phyloP scores from a whole-genome alignment of 2,113 vertebrate species.

The Corapipo altera region DNA sequence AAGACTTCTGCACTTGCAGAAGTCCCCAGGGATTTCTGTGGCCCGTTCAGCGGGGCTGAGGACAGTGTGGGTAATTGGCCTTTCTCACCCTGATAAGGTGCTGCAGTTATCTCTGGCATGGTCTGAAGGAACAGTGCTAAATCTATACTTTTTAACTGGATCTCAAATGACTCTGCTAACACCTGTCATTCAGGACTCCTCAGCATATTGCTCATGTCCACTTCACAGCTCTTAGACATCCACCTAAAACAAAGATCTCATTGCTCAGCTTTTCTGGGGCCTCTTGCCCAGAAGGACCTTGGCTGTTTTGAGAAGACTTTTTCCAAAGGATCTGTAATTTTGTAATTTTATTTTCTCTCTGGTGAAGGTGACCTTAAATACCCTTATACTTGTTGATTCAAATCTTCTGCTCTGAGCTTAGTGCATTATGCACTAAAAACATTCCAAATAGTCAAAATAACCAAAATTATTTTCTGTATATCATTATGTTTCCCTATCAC shows the following conservation, averaged over 20 bases:
- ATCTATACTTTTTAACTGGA: neutral
- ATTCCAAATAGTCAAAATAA: neutral
- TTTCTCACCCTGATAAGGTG: neutral
- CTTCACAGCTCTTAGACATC: neutral
- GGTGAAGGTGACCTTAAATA: neutral
- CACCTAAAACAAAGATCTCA: neutral
- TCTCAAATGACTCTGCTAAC: neutral
- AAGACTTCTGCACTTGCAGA: neutral
- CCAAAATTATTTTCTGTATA: neutral
- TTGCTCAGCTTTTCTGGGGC: neutral
- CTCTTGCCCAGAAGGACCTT: neutral
- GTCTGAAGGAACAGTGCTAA: neutral
- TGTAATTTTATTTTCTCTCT: neutral
- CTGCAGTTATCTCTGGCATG: neutral
- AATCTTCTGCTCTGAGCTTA: neutral
- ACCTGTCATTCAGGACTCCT: neutral
- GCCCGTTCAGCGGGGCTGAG: rapidly evolving
- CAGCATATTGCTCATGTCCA: neutral
- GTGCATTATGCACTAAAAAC: neutral
- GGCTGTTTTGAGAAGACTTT: neutral
- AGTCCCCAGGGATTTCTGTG: neutral
- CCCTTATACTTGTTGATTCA: neutral
- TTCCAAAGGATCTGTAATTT: neutral
- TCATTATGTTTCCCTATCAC: neutral
- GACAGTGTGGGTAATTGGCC: neutral